Percentiles rank a stretch among this genome's conserved stretches.
These are phyloP conservation scores for Tinamus guttatus DNA, from an alignment of 2,113 vertebrate genomes.

Conservation along the genomic window DNA sequence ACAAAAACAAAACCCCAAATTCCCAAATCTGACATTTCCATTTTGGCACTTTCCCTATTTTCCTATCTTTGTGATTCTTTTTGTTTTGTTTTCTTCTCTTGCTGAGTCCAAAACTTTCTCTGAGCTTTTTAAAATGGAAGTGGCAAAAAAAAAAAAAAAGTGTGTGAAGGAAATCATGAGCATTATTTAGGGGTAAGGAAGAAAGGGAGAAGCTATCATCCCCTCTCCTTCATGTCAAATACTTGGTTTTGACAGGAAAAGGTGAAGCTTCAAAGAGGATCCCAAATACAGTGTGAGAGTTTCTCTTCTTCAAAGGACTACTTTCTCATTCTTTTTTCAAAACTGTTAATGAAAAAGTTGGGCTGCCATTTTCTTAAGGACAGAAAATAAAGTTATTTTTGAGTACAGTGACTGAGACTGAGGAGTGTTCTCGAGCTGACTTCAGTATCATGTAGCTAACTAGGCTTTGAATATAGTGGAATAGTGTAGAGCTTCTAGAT, in stretches of 20 bases:
- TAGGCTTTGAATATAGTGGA: neutral
- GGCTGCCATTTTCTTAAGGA: neutral
- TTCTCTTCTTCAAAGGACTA: neutral
- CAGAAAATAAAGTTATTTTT: neutral
- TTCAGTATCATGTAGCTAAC: slow-evolving; percentile 30
- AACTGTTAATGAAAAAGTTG: slow-evolving; percentile 15
- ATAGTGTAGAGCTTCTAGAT: slow-evolving; percentile 27
- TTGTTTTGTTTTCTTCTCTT: neutral
- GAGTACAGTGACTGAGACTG: neutral
- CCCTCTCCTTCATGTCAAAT: neutral
- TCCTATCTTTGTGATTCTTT: neutral
- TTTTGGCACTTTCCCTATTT: neutral
- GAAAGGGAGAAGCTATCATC: neutral
- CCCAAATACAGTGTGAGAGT: neutral
- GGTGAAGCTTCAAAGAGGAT: slow-evolving; percentile 35
- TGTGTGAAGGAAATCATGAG: neutral
- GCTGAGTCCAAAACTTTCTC: neutral
- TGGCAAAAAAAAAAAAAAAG: neutral
- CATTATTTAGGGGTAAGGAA: neutral
- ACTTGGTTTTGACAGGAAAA: slow-evolving; percentile 2
- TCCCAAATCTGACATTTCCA: neutral
- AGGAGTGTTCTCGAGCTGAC: slow-evolving; percentile 19
- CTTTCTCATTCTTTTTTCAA: neutral
- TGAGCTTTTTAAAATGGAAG: slow-evolving; percentile 1
- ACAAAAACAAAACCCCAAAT: neutral